phyloP scores from a whole-genome alignment of 2,797 vertebrate species.

The Naso thynnoides region DNA sequence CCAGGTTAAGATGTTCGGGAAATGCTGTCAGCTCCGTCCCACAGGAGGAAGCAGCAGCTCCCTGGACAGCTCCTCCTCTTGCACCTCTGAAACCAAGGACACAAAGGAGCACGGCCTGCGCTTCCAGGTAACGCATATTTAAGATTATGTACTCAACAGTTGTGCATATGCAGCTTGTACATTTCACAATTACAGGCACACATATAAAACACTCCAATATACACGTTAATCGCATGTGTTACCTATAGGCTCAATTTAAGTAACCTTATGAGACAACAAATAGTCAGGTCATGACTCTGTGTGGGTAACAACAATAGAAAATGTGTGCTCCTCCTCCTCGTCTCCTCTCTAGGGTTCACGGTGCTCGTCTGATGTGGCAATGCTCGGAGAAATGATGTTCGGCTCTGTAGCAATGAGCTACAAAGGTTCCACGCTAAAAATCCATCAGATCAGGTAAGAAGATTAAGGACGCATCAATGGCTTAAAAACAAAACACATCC shows the following conservation, averaged over 20 bases:
- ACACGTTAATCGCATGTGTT: background rate
- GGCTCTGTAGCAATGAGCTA: slow-evolving; percentile 99
- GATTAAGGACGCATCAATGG: background rate
- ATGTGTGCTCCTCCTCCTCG: background rate
- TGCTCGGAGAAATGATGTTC: slow-evolving; percentile 99
- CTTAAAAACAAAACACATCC: background rate
- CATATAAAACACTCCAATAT: background rate
- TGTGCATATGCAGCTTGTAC: background rate
- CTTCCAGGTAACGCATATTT: slow-evolving; percentile 75
- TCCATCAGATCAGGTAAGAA: slow-evolving; percentile 96
- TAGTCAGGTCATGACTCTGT: background rate
- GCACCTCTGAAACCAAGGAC: slow-evolving; percentile 90
- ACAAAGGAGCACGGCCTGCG: slow-evolving; percentile 86
- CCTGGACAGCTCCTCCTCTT: slow-evolving; percentile 93
- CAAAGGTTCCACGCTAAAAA: slow-evolving; percentile 98
- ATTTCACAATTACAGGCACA: background rate
- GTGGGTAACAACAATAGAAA: background rate
- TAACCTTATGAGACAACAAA: background rate
- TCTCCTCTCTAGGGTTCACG: slow-evolving; percentile 85
- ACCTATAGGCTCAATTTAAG: background rate
- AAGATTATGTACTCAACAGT: background rate
- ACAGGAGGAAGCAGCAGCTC: slow-evolving; percentile 96
- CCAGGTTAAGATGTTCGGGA: slow-evolving; percentile 93
- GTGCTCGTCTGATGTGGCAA: slow-evolving; percentile 95
- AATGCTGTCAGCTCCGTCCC: slow-evolving; percentile 93